Evolutionary conservation across 2,797 vertebrate species (phyloP).

Genomic region (Labeo calbasu): DNA sequence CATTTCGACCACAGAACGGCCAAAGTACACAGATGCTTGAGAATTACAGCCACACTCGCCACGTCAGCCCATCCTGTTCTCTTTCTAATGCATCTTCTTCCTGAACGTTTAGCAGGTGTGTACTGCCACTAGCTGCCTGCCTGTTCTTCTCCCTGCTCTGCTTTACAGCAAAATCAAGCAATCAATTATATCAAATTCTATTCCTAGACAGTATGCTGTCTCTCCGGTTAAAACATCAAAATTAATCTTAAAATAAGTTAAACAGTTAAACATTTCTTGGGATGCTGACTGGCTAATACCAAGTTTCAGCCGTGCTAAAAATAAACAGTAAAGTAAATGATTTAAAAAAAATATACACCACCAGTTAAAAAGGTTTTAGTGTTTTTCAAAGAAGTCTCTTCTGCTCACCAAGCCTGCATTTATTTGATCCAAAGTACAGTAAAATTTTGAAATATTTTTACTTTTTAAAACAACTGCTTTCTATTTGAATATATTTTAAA

Average conservation of each 20-base stretch:
- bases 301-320: background rate
- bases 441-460: too few relatives aligned
- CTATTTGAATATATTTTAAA: too few relatives aligned
- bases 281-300: background rate
- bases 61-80: slow-evolving; percentile 1
- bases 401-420: too few relatives aligned
- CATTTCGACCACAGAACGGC: slow-evolving; percentile 24
- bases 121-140: background rate
- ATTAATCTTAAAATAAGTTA: background rate
- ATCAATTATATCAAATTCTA: too few relatives aligned
- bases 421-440: too few relatives aligned
- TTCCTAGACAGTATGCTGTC: background rate
- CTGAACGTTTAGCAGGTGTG: background rate
- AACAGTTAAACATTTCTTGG: background rate
- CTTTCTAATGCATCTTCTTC: background rate
- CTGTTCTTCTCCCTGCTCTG: background rate
- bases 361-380: too few relatives aligned
- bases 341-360: too few relatives aligned
- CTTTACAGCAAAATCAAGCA: background rate
- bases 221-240: background rate
- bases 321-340: too few relatives aligned
- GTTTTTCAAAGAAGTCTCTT: too few relatives aligned
- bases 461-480: too few relatives aligned
- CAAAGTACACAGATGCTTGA: slow-evolving; percentile 47
- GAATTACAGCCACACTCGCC: background rate